phyloP scores from a whole-genome alignment of 2,797 vertebrate species.

The Spinibarbus caldwelli region DNA sequence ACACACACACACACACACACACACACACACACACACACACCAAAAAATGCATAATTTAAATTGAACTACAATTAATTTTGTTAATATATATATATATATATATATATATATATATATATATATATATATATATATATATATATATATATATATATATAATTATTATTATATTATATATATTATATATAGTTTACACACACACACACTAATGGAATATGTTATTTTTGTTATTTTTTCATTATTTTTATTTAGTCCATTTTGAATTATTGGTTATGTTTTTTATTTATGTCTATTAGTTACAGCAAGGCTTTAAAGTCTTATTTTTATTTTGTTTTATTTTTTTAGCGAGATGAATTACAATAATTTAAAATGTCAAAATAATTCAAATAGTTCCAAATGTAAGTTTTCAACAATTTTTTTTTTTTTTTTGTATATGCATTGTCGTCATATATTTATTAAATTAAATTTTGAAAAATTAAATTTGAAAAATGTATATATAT shows the following conservation, averaged over 20 bases:
- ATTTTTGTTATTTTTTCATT: not conserved
- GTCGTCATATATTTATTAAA: not conserved
- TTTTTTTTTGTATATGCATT: not conserved
- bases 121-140: not conserved
- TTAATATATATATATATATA: not conserved
- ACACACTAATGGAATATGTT: not conserved
- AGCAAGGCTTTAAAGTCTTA: not conserved
- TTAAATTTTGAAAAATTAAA: too few species aligned
- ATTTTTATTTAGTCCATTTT: not conserved
- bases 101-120: not conserved
- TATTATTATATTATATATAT: too few species aligned
- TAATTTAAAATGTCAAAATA: not conserved
- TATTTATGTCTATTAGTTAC: not conserved
- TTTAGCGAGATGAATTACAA: not conserved
- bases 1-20: too few species aligned
- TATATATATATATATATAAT: not conserved
- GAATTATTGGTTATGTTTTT: not conserved
- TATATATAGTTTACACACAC: not conserved
- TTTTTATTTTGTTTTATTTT: not conserved
- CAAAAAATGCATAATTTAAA: not conserved
- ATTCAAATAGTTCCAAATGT: not conserved
- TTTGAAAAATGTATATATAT: not conserved
- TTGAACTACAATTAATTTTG: too few species aligned
- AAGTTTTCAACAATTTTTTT: not conserved
- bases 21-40: too few species aligned